phyloP scores from a whole-genome alignment of 2,888 invertebrate genomes.

The Ophioninae sp. region DNA sequence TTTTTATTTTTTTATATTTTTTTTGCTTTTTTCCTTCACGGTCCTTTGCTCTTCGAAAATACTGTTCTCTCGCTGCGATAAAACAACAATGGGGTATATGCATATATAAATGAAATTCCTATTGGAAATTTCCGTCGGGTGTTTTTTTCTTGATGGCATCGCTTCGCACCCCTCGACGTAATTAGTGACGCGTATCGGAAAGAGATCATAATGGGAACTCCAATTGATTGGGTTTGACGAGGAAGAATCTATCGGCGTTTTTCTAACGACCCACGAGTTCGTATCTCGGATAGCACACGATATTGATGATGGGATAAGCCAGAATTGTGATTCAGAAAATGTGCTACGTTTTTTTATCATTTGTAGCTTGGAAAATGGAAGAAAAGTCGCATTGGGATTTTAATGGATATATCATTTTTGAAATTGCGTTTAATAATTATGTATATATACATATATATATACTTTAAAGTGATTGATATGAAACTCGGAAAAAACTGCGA shows the following conservation, averaged over 20 bases:
- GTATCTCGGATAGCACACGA: neutral
- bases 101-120: neutral
- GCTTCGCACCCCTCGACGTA: neutral
- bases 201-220: neutral
- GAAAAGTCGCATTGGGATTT: too few species aligned
- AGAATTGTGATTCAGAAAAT: neutral
- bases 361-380: too few species aligned
- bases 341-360: too few species aligned
- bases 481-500: too few species aligned
- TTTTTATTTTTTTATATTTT: constrained; percentile 26
- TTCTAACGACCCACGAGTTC: neutral
- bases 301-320: neutral
- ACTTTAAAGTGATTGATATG: too few species aligned
- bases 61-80: neutral
- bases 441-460: too few species aligned
- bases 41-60: neutral
- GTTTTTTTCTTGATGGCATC: neutral
- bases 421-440: too few species aligned
- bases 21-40: neutral
- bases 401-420: too few species aligned
- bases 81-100: neutral
- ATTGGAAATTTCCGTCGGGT: neutral
- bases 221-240: neutral
- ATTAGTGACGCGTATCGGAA: neutral
- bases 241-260: neutral